phyloP scores from a whole-genome alignment of 2,888 invertebrate species.

The Philhelius pedissequus region DNA sequence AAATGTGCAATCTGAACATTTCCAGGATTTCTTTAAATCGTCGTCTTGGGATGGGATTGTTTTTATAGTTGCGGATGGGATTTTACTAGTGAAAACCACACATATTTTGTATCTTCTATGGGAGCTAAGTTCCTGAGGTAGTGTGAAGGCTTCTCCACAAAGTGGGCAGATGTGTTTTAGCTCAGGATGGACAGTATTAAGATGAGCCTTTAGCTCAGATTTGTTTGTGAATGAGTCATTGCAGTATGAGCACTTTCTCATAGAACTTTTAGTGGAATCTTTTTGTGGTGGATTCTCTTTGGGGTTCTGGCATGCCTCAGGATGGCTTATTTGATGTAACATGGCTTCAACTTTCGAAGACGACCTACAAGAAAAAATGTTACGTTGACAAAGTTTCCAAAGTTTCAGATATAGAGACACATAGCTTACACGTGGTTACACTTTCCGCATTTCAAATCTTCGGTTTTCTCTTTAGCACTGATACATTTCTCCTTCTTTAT shows the following conservation, averaged over 20 bases:
- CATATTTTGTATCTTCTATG: conserved; percentile 85
- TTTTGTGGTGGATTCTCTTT: neutral
- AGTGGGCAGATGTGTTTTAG: conserved; percentile 84
- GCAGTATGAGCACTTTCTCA: conserved; percentile 54
- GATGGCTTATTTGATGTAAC: conserved; percentile 71
- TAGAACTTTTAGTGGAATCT: conserved; percentile 19
- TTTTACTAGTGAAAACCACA: conserved; percentile 72
- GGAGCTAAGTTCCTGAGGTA: conserved; percentile 86
- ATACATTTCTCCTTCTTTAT: conserved; percentile 80
- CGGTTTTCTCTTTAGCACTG: conserved; percentile 81
- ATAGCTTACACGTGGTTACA: conserved; percentile 67
- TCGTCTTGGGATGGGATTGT: neutral
- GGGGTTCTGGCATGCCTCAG: neutral
- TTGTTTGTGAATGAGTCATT: conserved; percentile 77
- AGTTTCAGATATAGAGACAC: fast-evolving
- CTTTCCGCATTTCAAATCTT: conserved; percentile 31
- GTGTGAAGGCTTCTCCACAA: conserved; percentile 85
- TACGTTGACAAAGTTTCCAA: fast-evolving
- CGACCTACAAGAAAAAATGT: conserved; percentile 40
- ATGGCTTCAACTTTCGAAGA: conserved; percentile 71
- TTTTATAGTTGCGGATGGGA: conserved; percentile 34
- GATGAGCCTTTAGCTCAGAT: conserved; percentile 82
- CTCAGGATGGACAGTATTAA: conserved; percentile 82
- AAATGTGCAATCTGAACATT: conserved; percentile 73
- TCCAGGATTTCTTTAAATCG: conserved; percentile 57